phyloP scores from a whole-genome alignment of 2,113 vertebrate species.

The Myotis brandtii region DNA sequence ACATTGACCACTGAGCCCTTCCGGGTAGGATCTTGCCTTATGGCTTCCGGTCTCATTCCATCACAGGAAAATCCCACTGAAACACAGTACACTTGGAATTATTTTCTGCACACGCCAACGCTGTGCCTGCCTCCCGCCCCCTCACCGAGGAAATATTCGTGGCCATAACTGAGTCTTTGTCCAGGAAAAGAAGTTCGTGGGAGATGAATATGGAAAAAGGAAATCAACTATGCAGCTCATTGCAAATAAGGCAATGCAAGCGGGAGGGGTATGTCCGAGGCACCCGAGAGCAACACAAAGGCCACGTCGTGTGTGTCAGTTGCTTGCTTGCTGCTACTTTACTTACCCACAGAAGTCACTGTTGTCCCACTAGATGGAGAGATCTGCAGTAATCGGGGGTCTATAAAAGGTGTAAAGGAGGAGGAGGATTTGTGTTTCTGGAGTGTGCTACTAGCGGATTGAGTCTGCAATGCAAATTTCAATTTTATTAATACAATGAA shows the following conservation, averaged over 20 bases:
- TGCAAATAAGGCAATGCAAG: constrained; percentile 73
- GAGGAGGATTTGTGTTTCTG: constrained; percentile 99
- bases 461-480: constrained; percentile 93
- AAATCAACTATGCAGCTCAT: constrained; percentile 72
- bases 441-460: constrained; percentile 98
- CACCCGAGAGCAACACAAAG: constrained; percentile 58
- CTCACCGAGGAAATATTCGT: background rate
- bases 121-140: background rate
- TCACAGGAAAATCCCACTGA: constrained; percentile 95
- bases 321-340: constrained; percentile 47
- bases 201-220: constrained; percentile 78
- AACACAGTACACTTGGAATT: constrained; percentile 71
- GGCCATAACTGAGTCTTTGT: constrained; percentile 10
- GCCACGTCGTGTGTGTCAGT: constrained; percentile 48
- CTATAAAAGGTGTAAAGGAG: constrained; percentile 99
- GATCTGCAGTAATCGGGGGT: constrained; percentile 98
- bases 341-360: constrained; percentile 97
- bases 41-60: constrained; percentile 94
- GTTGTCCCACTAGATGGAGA: constrained; percentile 98
- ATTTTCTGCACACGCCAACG: background rate
- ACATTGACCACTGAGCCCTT: constrained; percentile 99
- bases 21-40: constrained; percentile 95
- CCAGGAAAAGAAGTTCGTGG: constrained; percentile 68
- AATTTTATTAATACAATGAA: constrained; percentile 86
- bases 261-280: constrained; percentile 8